These are phyloP conservation scores for Poeciliopsis gracilis DNA, from an alignment of 2,797 vertebrate genomes.

Conservation along the genomic window DNA sequence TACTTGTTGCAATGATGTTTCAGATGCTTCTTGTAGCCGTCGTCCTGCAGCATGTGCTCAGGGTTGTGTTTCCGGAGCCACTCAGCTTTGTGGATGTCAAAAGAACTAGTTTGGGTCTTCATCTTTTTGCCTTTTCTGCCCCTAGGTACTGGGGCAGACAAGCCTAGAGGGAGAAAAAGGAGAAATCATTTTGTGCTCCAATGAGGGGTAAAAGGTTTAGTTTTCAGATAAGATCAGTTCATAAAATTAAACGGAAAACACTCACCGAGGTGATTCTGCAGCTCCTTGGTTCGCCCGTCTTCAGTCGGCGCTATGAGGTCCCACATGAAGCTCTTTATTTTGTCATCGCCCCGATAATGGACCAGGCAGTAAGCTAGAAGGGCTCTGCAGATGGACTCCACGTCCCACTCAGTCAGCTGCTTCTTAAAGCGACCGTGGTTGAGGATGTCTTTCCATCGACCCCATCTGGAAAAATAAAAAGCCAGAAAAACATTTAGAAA, in stretches of 20 bases:
- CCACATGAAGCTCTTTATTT: conserved; percentile 99
- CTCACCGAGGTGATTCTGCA: conserved; percentile 96
- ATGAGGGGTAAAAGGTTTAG: not conserved
- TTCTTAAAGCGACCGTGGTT: conserved; percentile 97
- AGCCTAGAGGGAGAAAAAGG: conserved; percentile 74
- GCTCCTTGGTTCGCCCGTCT: conserved; percentile 93
- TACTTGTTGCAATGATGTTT: conserved; percentile 99
- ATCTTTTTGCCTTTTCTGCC: conserved; percentile 98
- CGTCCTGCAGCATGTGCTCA: conserved; percentile 96
- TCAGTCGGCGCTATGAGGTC: conserved; percentile 97
- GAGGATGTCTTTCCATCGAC: conserved; percentile 96
- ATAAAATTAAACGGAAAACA: not conserved
- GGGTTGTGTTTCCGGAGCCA: conserved; percentile 99
- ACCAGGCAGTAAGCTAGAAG: conserved; percentile 94
- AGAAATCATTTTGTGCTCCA: not conserved
- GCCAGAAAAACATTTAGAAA: not conserved
- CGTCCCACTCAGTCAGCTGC: conserved; percentile 92
- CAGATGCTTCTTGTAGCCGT: conserved; percentile 99
- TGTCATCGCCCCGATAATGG: conserved; percentile 98
- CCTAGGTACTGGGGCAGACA: conserved; percentile 96
- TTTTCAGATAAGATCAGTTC: not conserved
- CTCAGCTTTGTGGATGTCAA: conserved; percentile 99
- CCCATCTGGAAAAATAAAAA: conserved; percentile 84
- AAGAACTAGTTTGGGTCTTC: conserved; percentile 94
- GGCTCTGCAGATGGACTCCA: conserved; percentile 95